phyloP scores from a whole-genome alignment of 2,113 vertebrate genomes.

The Peromyscus maniculatus region DNA sequence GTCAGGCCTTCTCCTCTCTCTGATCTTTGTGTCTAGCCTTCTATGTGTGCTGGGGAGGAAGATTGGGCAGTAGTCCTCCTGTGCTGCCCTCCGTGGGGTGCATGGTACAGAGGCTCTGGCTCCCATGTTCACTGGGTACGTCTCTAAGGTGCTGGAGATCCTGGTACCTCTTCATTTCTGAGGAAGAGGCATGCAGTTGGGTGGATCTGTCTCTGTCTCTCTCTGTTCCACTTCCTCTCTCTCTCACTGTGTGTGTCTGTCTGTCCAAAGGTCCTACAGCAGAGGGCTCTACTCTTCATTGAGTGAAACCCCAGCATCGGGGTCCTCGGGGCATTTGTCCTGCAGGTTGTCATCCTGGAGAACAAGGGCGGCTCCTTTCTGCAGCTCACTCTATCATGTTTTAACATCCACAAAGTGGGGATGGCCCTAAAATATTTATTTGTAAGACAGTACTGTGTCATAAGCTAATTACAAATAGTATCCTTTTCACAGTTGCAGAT shows the following conservation, averaged over 20 bases:
- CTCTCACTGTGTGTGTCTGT: background rate
- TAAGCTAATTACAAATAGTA: background rate
- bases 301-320: background rate
- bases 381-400: accelerated
- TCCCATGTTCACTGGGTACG: no score
- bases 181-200: background rate
- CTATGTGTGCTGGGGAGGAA: no score
- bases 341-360: background rate
- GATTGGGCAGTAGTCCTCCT: background rate
- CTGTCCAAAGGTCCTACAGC: no score
- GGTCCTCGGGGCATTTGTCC: background rate
- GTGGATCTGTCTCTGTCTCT: background rate
- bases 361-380: background rate
- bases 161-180: background rate
- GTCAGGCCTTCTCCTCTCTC: background rate
- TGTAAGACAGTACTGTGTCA: background rate
- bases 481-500: background rate
- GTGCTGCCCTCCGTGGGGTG: background rate
- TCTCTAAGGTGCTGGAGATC: background rate
- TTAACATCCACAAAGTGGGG: no score
- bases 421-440: background rate
- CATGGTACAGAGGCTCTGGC: background rate
- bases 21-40: background rate
- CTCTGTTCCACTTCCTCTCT: background rate
- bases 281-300: background rate